These are phyloP conservation scores for Ammospiza caudacuta DNA, from an alignment of 2,113 vertebrate genomes.

Conservation along the genomic window DNA sequence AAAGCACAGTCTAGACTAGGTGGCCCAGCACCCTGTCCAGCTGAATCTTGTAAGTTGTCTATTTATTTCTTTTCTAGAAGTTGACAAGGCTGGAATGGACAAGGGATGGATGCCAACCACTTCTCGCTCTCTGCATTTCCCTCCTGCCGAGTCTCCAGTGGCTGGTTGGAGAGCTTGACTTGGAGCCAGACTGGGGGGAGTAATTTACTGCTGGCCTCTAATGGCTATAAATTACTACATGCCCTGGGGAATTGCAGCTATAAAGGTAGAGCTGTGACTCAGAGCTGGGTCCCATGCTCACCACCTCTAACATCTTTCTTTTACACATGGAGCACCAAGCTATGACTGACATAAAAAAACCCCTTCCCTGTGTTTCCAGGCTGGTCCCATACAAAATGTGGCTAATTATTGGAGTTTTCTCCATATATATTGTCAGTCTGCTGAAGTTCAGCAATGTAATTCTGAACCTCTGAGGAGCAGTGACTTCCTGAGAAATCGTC, in stretches of 20 bases:
- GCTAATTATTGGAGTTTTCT: not conserved
- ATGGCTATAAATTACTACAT: not conserved
- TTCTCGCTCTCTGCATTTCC: not conserved
- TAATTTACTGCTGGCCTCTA: constrained; percentile 9
- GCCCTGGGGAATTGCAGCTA: not conserved
- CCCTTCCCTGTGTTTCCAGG: not conserved
- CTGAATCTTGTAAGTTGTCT: not conserved
- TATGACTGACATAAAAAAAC: not conserved
- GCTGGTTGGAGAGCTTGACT: not conserved
- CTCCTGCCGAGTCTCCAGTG: not conserved
- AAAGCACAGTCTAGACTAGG: not conserved
- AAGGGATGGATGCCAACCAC: not conserved
- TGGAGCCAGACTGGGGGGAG: not conserved
- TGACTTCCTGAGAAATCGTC: rapidly evolving
- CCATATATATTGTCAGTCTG: not conserved
- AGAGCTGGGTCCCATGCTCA: not conserved
- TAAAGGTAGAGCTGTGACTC: not conserved
- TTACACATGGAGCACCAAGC: rapidly evolving
- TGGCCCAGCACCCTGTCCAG: not conserved
- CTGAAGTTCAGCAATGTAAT: not conserved
- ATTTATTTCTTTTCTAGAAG: not conserved
- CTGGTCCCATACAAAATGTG: not conserved
- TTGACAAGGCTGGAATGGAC: not conserved
- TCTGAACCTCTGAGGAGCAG: not conserved
- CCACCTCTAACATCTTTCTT: not conserved